Evolutionary conservation across 2,888 invertebrate species (phyloP).

Genomic region (Pseudoips prasinana): DNA sequence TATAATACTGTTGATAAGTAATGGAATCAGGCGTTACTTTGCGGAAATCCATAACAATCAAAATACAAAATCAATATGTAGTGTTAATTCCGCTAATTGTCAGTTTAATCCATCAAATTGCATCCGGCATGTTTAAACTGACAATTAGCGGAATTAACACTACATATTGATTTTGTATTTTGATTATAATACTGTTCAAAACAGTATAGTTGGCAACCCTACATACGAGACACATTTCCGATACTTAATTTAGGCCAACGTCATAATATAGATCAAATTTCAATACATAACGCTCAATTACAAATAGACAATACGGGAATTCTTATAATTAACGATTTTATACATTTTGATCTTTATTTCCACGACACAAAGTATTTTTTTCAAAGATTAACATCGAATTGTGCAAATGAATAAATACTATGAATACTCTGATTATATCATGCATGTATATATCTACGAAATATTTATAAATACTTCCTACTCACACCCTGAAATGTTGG

Average conservation of each 20-base stretch:
- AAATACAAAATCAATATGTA: too few relatives aligned
- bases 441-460: constrained; percentile 18
- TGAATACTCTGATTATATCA: constrained; percentile 7
- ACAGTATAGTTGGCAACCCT: too few relatives aligned
- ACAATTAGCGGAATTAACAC: too few relatives aligned
- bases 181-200: neutral
- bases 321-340: constrained; percentile 9
- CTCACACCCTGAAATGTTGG: constrained; percentile 52
- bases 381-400: constrained; percentile 7
- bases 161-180: too few relatives aligned
- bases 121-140: too few relatives aligned
- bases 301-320: constrained; percentile 19
- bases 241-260: constrained; percentile 37
- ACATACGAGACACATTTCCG: constrained; percentile 5
- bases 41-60: too few relatives aligned
- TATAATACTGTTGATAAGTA: too few relatives aligned
- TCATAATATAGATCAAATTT: constrained; percentile 18
- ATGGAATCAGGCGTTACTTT: too few relatives aligned
- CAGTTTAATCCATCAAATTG: too few relatives aligned
- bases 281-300: constrained; percentile 21
- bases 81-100: too few relatives aligned
- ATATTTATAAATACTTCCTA: constrained; percentile 19
- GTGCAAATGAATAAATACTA: constrained; percentile 6
- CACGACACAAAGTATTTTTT: constrained; percentile 8
- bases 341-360: constrained; percentile 9